A percentile compares a stretch with the other conserved stretches of the same genome.
Evolutionary conservation across 1,140 invertebrate genomes (phyloP).

Genomic region (Halyomorpha halys): DNA sequence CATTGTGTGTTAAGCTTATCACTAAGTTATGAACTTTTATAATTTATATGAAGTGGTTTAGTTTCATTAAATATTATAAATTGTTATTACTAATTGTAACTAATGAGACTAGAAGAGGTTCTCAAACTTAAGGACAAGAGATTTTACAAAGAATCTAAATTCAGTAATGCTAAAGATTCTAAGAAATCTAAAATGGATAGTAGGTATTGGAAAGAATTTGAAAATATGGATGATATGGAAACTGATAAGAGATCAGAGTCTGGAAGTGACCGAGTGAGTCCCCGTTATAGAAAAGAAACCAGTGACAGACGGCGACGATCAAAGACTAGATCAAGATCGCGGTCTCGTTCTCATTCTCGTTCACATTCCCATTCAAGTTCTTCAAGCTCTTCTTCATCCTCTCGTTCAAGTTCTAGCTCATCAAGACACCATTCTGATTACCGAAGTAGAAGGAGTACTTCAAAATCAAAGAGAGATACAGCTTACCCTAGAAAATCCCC

Average conservation of each 20-base stretch:
- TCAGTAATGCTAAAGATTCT: not conserved
- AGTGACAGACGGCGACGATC: not conserved
- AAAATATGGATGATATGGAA: not conserved
- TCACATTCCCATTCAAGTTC: conserved; percentile 7
- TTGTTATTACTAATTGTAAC: too few species aligned
- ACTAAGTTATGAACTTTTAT: too few species aligned
- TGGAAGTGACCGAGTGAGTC: not conserved
- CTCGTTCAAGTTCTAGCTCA: not conserved
- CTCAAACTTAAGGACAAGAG: too few species aligned
- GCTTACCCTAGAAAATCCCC: not conserved
- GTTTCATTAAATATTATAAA: too few species aligned
- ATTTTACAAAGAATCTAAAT: too few species aligned
- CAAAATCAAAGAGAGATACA: conserved; percentile 1
- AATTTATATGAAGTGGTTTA: too few species aligned
- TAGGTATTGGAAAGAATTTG: conserved; percentile 3
- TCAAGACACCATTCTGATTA: not conserved
- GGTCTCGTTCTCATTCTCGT: not conserved
- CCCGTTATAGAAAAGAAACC: not conserved
- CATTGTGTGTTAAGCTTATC: too few species aligned
- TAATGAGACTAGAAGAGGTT: too few species aligned
- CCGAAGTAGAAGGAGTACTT: not conserved
- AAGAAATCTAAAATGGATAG: not conserved
- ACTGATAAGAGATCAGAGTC: not conserved
- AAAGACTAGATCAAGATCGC: not conserved
- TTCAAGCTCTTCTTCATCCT: conserved; percentile 8